Conservation (phyloP, 2,113 vertebrate species). For the Neodon shergylaensis region DNA sequence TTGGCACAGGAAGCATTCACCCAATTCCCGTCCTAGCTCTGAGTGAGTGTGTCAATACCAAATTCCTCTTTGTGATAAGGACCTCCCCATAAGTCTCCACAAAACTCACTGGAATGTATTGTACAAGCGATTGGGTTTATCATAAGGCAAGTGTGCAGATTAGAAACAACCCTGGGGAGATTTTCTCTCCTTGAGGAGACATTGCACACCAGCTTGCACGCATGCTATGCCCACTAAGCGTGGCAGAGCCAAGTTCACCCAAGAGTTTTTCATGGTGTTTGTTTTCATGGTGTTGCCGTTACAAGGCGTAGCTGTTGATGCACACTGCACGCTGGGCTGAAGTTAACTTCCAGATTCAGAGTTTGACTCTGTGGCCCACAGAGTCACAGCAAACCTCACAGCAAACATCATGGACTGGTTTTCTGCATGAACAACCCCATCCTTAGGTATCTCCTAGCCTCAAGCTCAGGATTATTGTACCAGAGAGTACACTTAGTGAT, state of each 20-base stretch:
- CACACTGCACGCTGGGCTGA: neutral
- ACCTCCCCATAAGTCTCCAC: neutral
- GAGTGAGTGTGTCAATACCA: neutral
- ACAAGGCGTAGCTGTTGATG: neutral
- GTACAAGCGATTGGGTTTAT: neutral
- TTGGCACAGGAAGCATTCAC: neutral
- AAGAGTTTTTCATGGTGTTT: too few relatives aligned
- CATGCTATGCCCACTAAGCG: accelerated
- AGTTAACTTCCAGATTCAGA: neutral
- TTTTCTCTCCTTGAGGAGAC: neutral
- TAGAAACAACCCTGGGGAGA: neutral
- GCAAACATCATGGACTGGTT: neutral
- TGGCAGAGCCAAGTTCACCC: neutral
- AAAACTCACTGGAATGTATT: neutral
- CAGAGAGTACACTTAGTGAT: too few relatives aligned
- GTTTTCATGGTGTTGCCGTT: too few relatives aligned
- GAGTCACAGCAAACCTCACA: neutral
- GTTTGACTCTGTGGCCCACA: neutral
- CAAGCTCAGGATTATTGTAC: too few relatives aligned
- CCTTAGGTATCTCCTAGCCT: neutral
- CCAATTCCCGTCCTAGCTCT: neutral
- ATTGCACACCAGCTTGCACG: neutral
- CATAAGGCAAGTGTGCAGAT: neutral
- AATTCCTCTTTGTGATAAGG: neutral
- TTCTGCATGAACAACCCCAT: neutral